Conservation (phyloP, 2,797 vertebrate genomes). For the Eutrigla gurnardus region DNA sequence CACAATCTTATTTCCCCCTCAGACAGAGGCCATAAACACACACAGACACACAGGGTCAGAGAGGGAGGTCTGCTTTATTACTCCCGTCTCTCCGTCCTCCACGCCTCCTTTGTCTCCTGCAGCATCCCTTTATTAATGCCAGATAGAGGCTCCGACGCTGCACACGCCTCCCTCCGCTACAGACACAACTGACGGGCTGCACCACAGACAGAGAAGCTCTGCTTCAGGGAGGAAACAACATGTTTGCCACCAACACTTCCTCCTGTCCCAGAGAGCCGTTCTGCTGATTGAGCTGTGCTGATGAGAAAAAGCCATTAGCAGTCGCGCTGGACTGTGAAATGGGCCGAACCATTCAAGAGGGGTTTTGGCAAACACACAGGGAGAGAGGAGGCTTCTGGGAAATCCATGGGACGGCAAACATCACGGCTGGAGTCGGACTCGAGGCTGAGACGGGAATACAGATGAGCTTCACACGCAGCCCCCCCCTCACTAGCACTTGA, state of each 20-base stretch:
- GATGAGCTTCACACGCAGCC: conserved; percentile 45
- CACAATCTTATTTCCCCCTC: conserved; percentile 77
- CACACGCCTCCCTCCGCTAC: background rate
- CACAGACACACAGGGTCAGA: conserved; percentile 69
- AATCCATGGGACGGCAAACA: conserved; percentile 68
- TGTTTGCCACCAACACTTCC: conserved; percentile 39
- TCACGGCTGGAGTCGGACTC: conserved; percentile 51
- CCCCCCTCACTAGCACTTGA: too few species aligned
- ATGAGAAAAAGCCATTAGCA: conserved; percentile 80
- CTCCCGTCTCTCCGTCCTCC: conserved; percentile 48
- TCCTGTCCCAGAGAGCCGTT: conserved; percentile 53
- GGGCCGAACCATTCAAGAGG: conserved; percentile 62
- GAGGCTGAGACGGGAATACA: conserved; percentile 50
- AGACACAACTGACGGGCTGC: too few species aligned
- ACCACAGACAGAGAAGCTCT: conserved; percentile 27
- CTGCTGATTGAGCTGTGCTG: conserved; percentile 77
- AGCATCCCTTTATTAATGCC: conserved; percentile 71
- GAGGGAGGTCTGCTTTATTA: conserved; percentile 68
- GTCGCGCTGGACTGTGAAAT: conserved; percentile 82
- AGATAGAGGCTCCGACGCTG: conserved; percentile 43
- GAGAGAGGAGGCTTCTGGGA: conserved; percentile 58
- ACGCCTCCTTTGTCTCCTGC: conserved; percentile 44
- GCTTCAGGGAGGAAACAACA: conserved; percentile 33
- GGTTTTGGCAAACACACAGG: conserved; percentile 62
- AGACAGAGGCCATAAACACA: conserved; percentile 77